Evolutionary conservation across 1,140 invertebrate genomes (phyloP).

Genomic region (Ceratina calcarata): DNA sequence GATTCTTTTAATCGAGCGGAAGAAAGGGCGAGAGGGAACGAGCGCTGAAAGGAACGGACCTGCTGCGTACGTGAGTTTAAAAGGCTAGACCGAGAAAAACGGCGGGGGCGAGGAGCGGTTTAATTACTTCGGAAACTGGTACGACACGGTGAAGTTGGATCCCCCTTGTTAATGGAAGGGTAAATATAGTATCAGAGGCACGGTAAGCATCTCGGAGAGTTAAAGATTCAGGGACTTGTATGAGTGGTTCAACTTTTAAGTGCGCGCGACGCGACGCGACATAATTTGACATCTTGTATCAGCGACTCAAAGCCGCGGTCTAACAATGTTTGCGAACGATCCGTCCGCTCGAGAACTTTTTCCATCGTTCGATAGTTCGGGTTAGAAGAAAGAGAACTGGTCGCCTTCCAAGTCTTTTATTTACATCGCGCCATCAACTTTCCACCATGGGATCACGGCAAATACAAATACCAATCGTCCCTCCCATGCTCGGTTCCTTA

Average conservation of each 20-base stretch:
- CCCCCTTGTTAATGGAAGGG: conserved; percentile 36
- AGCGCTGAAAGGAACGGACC: background rate
- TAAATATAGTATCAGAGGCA: conserved; percentile 39
- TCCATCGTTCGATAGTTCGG: too few relatives aligned
- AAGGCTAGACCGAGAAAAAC: background rate
- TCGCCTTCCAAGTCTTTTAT: background rate
- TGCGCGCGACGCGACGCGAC: conserved; percentile 13
- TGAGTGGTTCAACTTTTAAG: conserved; percentile 34
- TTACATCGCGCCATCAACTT: background rate
- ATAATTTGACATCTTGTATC: conserved; percentile 25
- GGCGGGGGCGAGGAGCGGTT: conserved; percentile 3
- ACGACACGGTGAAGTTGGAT: background rate
- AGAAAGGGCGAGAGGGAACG: background rate
- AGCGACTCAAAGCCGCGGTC: too few relatives aligned
- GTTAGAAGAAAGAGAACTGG: too few relatives aligned
- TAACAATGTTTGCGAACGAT: conserved; percentile 28
- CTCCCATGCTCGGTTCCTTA: background rate
- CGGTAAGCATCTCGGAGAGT: conserved; percentile 31
- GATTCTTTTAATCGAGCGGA: background rate
- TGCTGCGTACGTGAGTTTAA: conserved; percentile 3
- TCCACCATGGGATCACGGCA: background rate
- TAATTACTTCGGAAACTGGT: conserved; percentile 32
- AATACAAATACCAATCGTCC: conserved; percentile 17
- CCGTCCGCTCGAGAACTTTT: background rate
- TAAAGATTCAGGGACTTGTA: conserved; percentile 29